Evolutionary conservation across 2,888 invertebrate genomes (phyloP).

Genomic region (Allygus modestus): DNA sequence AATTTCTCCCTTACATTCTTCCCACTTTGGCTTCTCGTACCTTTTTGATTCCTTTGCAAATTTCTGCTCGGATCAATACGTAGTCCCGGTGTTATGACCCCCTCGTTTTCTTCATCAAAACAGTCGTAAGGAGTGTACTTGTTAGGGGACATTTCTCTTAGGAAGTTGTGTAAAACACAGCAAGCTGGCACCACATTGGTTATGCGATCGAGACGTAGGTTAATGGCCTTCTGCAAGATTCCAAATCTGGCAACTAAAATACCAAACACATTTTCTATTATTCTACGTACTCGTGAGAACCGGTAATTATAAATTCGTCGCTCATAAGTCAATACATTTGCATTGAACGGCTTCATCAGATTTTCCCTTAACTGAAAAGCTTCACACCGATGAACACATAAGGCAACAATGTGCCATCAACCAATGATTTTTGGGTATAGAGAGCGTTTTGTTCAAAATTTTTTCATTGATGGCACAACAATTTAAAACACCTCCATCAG

Average conservation of each 20-base stretch:
- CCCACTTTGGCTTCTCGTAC: constrained; percentile 14
- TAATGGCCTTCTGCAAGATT: constrained; percentile 62
- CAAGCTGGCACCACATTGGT: constrained; percentile 60
- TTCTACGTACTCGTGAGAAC: constrained; percentile 58
- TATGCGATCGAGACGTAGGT: constrained; percentile 60
- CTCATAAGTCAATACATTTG: constrained; percentile 59
- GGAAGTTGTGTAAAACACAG: constrained; percentile 63
- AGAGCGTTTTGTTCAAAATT: constrained; percentile 40
- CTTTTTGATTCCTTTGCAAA: constrained; percentile 55
- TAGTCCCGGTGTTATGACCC: constrained; percentile 51
- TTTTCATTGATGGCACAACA: constrained; percentile 51
- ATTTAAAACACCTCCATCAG: constrained; percentile 50
- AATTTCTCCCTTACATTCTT: constrained; percentile 63
- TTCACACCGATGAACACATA: constrained; percentile 64
- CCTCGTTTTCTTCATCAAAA: constrained; percentile 46
- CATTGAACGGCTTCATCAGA: constrained; percentile 64
- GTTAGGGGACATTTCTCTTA: constrained; percentile 60
- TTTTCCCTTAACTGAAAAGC: constrained; percentile 61
- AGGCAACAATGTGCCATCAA: constrained; percentile 60
- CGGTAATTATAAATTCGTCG: constrained; percentile 62
- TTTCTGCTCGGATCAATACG: constrained; percentile 44
- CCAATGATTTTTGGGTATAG: constrained; percentile 50
- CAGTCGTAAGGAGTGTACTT: constrained; percentile 54
- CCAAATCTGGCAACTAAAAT: constrained; percentile 62
- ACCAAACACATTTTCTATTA: constrained; percentile 61